Evolutionary conservation across 2,888 invertebrate genomes (phyloP).

Genomic region (Ectobius pallidus): DNA sequence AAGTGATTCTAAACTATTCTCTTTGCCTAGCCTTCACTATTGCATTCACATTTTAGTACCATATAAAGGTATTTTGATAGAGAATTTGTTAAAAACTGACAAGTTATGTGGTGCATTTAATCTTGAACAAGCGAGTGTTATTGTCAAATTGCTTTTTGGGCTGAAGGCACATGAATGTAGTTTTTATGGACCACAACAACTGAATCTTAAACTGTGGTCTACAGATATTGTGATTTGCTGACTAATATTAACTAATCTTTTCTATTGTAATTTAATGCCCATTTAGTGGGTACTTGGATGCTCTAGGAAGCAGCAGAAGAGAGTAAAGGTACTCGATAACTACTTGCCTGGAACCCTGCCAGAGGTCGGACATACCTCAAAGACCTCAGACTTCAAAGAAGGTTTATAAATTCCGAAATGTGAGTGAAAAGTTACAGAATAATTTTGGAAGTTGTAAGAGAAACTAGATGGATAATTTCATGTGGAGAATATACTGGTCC

Average conservation of each 20-base stretch:
- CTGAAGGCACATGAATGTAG: neutral
- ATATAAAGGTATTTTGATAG: too few relatives aligned
- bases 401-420: too few relatives aligned
- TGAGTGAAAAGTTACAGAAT: too few relatives aligned
- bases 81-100: too few relatives aligned
- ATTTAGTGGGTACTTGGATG: constrained; percentile 11
- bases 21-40: too few relatives aligned
- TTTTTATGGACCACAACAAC: neutral
- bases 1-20: too few relatives aligned
- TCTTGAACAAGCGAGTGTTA: neutral
- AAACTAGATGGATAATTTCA: too few relatives aligned
- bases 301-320: constrained; percentile 7
- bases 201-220: neutral
- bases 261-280: constrained; percentile 27
- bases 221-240: neutral
- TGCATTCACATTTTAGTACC: too few relatives aligned
- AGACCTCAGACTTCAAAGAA: too few relatives aligned
- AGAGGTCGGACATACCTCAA: too few relatives aligned
- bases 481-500: too few relatives aligned
- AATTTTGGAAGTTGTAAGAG: too few relatives aligned
- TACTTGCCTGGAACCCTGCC: constrained; percentile 13
- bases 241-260: constrained; percentile 31
- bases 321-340: constrained; percentile 2
- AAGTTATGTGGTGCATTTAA: neutral
- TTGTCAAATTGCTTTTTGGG: constrained; percentile 15